Base-by-base conservation (phyloP, 1,140 invertebrate species). In the Drosophila tristis region DNA sequence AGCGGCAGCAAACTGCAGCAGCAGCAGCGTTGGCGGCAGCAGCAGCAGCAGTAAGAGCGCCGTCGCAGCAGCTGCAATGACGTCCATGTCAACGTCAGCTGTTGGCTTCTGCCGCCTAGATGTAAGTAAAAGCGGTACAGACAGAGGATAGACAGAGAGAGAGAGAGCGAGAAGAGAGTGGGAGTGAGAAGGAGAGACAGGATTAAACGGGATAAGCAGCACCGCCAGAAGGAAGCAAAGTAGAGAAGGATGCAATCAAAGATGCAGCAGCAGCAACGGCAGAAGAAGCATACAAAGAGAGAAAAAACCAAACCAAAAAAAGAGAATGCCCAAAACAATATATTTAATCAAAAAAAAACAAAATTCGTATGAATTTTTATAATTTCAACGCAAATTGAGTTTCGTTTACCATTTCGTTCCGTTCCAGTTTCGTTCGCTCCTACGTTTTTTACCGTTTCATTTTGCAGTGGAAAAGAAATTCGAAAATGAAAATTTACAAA, bases 101-200 rank as follows among this genome's bases (percentile, higher is more conserved):
- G 71, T 91, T 47, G 86, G 90, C 61, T 76, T 90, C 45, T 91
- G 74, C 85, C 90, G 90, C 63, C 68, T 91, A 53, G 90, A 91
- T 85, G 90, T 91, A 91, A 91, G 90, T 91, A 91, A 80, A 55
- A 39, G 47, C 39, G 11, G 42, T 3, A 13, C 35, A 13, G 35
- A 39, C 4, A 39, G 35, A 39, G 11, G 11, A 39, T 39, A 39
- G 35, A 20, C n/a, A 47, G 25, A 39, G 42, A 50, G 16, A 25
- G 6, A 43, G 53, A 20, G 50, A 39, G 44, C 31, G 0, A 39
- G 44, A 42, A 20, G 20, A 20, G 2, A 54, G 7, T 16, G 7
- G 8, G 31, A 31, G 31, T 31, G 8, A 31, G 8, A 31, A 31
- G 29, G 8, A 31, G 29, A 9, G 29, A 7, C 29, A 31, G 29